Conservation (phyloP, 1,140 invertebrate species). For the Drosophila nebulosa region DNA sequence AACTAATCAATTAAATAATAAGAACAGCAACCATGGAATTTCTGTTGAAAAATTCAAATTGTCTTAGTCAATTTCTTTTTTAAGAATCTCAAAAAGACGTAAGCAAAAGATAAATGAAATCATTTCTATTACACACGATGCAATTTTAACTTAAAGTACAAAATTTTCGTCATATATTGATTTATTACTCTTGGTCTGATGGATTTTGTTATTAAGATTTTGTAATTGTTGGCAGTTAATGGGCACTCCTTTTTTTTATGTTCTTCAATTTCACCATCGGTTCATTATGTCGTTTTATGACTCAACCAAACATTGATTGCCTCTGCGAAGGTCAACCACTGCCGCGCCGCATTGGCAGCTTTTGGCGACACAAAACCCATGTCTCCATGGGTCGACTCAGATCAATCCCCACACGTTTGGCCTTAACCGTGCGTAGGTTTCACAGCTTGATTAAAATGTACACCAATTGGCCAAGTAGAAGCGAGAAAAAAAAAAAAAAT, state of each 20-base stretch:
- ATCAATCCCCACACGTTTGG: slow-evolving; percentile 42
- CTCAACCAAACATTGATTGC: slow-evolving; percentile 33
- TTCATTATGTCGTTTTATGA: slow-evolving; percentile 34
- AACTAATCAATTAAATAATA: neutral
- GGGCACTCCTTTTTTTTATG: neutral
- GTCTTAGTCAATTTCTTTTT: too few relatives aligned
- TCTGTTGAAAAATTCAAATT: too few relatives aligned
- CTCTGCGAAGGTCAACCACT: slow-evolving; percentile 63
- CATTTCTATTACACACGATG: too few relatives aligned
- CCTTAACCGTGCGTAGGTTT: slow-evolving; percentile 70
- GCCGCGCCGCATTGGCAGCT: slow-evolving; percentile 35
- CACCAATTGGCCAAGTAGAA: slow-evolving; percentile 71
- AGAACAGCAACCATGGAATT: too few relatives aligned
- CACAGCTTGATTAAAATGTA: slow-evolving; percentile 68
- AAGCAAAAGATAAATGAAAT: too few relatives aligned
- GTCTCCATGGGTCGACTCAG: slow-evolving; percentile 14
- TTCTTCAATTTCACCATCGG: slow-evolving; percentile 9
- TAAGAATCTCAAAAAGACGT: too few relatives aligned
- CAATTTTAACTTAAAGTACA: too few relatives aligned
- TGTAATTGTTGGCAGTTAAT: neutral
- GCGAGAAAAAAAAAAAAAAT: slow-evolving; percentile 39
- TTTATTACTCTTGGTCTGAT: neutral
- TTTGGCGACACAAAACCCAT: slow-evolving; percentile 62
- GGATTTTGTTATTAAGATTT: neutral
- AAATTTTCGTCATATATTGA: too few relatives aligned